Evolutionary conservation across 1,140 invertebrate genomes (phyloP), one percentile per base, ranked within the genome.

Genomic region (Frieseomelitta varia): DNA sequence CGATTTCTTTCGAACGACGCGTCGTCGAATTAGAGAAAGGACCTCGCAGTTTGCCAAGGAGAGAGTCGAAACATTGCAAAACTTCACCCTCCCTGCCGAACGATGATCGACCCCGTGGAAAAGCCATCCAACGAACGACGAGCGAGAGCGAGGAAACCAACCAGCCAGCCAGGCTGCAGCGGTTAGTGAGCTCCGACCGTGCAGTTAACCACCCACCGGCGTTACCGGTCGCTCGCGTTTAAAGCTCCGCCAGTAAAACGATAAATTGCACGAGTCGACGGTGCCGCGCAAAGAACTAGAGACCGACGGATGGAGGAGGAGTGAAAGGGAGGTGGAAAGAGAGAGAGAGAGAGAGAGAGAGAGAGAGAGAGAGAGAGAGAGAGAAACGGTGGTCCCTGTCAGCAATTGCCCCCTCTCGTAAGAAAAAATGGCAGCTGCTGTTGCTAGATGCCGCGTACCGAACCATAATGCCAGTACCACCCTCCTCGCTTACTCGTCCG

Each of bases 341-440:
- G 39, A 14, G 21, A 34, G 19, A 24, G 63, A 34, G 21, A 55
- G 12, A 47, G n/a, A 10, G 47, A 15, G 78, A 89, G 91, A 87
- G 30, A 12, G 34, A 69, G 24, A 34, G 39, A 19, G 30, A 2
- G 30, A 2, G 30, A 2, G 30, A 79, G 81, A 81, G 83, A 91
- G 92, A 85, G 93, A 91, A 93, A 91, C 92, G 89, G 83, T 91
- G 90, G 83, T 91, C 90, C 88, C 93, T 93, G 93, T 94, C 93
- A 94, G 93, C 93, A 92, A 94, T 92, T 91, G 92, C 92, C 89
- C 90, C 92, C 90, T 89, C 92, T 87, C 83, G 85, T 81, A 92
- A 90, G 92, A 93, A 93, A 93, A 94, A 93, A 94, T 94, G 93
- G 93, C 93, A 93, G 92, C 93, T 94, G 92, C 86, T 85, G 90